These are phyloP conservation scores for Sternotherus odoratus DNA, from an alignment of 2,797 vertebrate genomes.

Conservation along the genomic window DNA sequence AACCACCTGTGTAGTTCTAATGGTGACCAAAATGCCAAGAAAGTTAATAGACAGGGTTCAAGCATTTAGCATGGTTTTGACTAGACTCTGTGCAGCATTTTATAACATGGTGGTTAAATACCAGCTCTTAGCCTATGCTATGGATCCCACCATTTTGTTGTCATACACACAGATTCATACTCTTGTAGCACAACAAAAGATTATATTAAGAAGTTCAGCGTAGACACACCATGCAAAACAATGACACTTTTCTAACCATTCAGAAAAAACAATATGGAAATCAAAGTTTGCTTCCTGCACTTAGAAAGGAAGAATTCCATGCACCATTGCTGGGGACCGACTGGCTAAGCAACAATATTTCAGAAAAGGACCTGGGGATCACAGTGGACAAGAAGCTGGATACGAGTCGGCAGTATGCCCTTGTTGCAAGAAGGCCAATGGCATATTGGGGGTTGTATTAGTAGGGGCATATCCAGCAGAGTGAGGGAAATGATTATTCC, in stretches of 20 bases:
- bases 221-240: background rate
- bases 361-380: too few relatives aligned
- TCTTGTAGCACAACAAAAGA: background rate
- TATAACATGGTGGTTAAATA: rapidly evolving
- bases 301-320: too few relatives aligned
- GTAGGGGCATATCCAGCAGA: too few relatives aligned
- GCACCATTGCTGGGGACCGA: too few relatives aligned
- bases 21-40: too few relatives aligned
- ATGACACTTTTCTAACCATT: too few relatives aligned
- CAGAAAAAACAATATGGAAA: background rate
- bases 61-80: background rate
- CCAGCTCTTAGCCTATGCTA: background rate
- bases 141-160: rapidly evolving
- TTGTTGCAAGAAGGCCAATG: too few relatives aligned
- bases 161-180: background rate
- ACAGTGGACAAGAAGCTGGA: too few relatives aligned
- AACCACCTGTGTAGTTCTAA: background rate
- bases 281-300: background rate
- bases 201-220: background rate
- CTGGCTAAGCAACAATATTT: too few relatives aligned
- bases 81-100: background rate
- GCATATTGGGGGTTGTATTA: too few relatives aligned
- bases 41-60: background rate
- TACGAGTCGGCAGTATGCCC: too few relatives aligned
- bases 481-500: too few relatives aligned